A percentile compares a stretch with the other conserved stretches of the same genome.
Evolutionary conservation across 1,140 invertebrate genomes (phyloP).

Genomic region (Achatina immaculata): DNA sequence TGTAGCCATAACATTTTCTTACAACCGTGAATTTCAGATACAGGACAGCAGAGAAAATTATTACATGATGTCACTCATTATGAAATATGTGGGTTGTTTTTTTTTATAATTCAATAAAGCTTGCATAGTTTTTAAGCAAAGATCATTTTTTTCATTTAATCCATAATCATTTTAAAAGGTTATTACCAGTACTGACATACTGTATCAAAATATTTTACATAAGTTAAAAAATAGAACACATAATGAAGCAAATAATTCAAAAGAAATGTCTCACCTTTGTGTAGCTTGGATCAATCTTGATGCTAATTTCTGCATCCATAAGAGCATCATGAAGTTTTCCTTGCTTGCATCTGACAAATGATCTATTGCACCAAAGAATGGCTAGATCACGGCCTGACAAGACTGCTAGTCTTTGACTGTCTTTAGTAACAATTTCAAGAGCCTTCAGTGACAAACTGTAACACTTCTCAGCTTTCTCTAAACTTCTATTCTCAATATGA

Average conservation of each 20-base stretch:
- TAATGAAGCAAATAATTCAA: neutral
- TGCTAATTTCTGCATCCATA: conserved; percentile 1
- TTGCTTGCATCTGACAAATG: conserved; percentile 18
- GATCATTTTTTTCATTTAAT: no score
- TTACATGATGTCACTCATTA: no score
- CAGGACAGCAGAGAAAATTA: no score
- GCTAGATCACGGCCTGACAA: neutral
- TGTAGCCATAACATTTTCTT: no score
- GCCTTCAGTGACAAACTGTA: conserved; percentile 18
- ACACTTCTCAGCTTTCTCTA: neutral
- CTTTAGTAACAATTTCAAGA: neutral
- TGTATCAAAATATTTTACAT: no score
- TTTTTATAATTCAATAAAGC: no score
- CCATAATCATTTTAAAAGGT: no score
- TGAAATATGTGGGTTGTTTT: no score
- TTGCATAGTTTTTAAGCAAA: no score
- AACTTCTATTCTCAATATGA: neutral
- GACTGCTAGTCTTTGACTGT: neutral
- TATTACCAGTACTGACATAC: no score
- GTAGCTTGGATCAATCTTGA: neutral
- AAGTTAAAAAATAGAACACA: no score
- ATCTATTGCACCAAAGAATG: conserved; percentile 19
- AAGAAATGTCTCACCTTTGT: neutral
- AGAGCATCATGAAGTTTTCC: neutral
- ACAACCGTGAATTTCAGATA: no score